Base-by-base conservation (phyloP, 2,888 invertebrate species). In the Campoplex capitator region DNA sequence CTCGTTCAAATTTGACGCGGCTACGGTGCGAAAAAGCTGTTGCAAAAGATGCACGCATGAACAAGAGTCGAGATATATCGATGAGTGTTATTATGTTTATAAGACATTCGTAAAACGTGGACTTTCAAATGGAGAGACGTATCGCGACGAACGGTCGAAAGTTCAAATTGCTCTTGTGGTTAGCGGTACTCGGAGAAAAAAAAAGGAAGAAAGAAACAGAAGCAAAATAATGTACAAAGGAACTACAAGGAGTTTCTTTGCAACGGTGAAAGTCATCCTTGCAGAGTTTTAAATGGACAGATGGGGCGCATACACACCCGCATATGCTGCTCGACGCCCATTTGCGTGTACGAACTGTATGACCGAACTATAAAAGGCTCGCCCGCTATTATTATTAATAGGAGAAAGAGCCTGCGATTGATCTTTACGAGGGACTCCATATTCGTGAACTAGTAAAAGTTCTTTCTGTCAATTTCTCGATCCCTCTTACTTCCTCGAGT, bases 91-190 rank as follows among this genome's bases (percentile, higher is more conserved):
- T 45, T 45, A 45, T 45, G 11, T 45, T 13, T 9, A 13, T 51
- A 28, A 11, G n/a, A 3, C 23, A 28, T 11, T 71, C 9, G 32
- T 65, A 38, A 73, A 65, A 42, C 75, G 73, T 75, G 62, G 71
- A 83, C 77, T 85, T 83, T 85, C 83, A 71, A 81, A 45, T 28
- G 35, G 48, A 85, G 76, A 74, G 45, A 77, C 68, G 67, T 79
- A 58, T 83, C 82, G 54, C 75, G 87, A 32, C 87, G 83, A 87
- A 88, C 89, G 88, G 89, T 90, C 87, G 90, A 91, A 91, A 91
- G 89, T 91, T 90, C 90, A 83, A 88, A 84, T 89, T 89, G 45
- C 85, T 79, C 85, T 74, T 51, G 84, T 77, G 85, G 84, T 84
- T 86, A 77, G 73, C 71, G 68, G 62, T 11, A 68, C 56, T 7